Evolutionary conservation across 2,113 vertebrate genomes (phyloP).

Genomic region (Oreochromis niloticus): DNA sequence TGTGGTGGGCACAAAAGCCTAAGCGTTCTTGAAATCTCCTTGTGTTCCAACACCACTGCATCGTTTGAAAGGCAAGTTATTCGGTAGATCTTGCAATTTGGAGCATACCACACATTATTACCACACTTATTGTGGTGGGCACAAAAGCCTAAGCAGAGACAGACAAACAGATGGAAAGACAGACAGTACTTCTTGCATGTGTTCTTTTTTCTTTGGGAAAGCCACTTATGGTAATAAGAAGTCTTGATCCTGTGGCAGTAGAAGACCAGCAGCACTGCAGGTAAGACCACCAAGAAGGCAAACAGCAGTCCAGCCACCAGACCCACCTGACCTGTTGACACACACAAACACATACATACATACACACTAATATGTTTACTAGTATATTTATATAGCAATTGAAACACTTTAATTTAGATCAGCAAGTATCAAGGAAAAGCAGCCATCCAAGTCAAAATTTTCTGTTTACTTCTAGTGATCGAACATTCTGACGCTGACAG

Average conservation of each 20-base stretch:
- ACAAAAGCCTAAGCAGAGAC: background rate
- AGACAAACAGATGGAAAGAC: background rate
- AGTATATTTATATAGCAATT: background rate
- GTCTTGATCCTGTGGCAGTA: constrained; percentile 77
- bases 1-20: too few relatives aligned
- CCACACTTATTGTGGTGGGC: too few relatives aligned
- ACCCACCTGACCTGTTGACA: constrained; percentile 67
- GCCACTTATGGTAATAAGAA: constrained; percentile 70
- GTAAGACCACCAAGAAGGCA: constrained; percentile 80
- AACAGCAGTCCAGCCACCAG: constrained; percentile 73
- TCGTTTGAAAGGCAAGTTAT: too few relatives aligned
- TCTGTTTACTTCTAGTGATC: background rate
- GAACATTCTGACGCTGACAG: background rate
- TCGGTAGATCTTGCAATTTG: too few relatives aligned
- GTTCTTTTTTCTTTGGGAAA: constrained; percentile 68
- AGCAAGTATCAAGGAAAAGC: background rate
- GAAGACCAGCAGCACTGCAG: constrained; percentile 71
- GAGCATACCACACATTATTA: too few relatives aligned
- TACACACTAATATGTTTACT: background rate
- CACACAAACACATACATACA: background rate
- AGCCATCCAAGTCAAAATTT: background rate
- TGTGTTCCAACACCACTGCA: too few relatives aligned
- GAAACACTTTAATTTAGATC: background rate
- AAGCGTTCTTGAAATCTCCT: too few relatives aligned
- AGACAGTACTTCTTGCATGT: constrained; percentile 59